A percentile compares a stretch with the other conserved stretches of the same genome.
These are phyloP conservation scores for Atlantisia rogersi DNA, from an alignment of 2,113 vertebrate genomes.

Conservation along the genomic window DNA sequence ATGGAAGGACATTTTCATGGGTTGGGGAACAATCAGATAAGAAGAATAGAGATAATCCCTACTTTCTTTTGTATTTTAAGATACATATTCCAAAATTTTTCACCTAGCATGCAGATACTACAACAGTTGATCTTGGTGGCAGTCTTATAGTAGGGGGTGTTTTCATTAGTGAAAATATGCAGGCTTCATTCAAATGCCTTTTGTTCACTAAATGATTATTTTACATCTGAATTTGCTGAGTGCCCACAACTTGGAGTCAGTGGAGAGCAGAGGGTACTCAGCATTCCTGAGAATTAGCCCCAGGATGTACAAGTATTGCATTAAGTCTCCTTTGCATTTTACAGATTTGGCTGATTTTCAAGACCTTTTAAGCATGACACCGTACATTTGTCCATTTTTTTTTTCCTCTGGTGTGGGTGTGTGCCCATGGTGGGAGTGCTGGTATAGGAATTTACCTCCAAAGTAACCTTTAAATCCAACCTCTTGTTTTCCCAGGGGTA, in stretches of 20 bases:
- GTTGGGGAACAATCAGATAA: background rate
- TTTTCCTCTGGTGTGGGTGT: background rate
- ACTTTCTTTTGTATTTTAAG: background rate
- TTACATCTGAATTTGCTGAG: background rate
- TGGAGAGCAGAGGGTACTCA: background rate
- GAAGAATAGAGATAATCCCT: background rate
- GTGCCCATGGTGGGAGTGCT: background rate
- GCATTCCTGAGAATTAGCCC: conserved; percentile 33
- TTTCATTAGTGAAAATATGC: background rate
- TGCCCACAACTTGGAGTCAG: background rate
- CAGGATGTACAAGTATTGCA: background rate
- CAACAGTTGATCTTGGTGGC: background rate
- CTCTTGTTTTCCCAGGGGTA: conserved; percentile 16
- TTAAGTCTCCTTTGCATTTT: conserved; percentile 36
- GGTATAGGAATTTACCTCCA: conserved; percentile 2
- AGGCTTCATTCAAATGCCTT: background rate
- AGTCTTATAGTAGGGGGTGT: background rate
- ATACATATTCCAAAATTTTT: background rate
- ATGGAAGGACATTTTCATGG: background rate
- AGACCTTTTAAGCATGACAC: conserved; percentile 18
- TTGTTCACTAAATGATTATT: background rate
- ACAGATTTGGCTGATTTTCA: conserved; percentile 48
- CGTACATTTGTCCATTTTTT: background rate
- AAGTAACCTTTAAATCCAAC: background rate
- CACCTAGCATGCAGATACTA: background rate